A percentile compares a stretch with the other conserved stretches of the same genome.
Evolutionary conservation across 53 echinoderm and acorn worm species (phyloP).

Genomic region (Echinometra lucunter): DNA sequence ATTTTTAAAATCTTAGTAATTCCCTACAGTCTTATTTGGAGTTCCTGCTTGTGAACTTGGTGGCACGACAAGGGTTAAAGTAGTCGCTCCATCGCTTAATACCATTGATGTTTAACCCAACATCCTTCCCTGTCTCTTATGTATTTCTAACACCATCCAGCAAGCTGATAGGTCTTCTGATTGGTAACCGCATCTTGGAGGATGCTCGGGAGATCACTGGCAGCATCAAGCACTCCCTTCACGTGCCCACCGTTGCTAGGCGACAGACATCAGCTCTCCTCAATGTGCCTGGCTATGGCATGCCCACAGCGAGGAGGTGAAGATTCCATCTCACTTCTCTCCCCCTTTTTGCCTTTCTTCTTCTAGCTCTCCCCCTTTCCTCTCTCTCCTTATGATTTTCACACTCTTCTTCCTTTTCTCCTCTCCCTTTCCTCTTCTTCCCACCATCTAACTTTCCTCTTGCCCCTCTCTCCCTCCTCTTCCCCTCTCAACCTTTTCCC

Average conservation of each 20-base stretch:
- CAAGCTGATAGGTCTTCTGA: conserved; percentile 85
- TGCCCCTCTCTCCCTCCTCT: not conserved
- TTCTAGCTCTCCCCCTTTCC: not conserved
- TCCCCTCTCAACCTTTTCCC: not conserved
- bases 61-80: not conserved
- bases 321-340: not conserved
- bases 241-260: conserved; percentile 84
- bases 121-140: not conserved
- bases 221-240: conserved; percentile 88
- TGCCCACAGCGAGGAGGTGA: conserved; percentile 79
- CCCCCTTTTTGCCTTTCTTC: not conserved
- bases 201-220: conserved; percentile 95
- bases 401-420: not conserved
- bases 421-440: not conserved
- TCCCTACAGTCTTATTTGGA: not conserved
- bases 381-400: not conserved
- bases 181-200: conserved; percentile 92
- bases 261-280: conserved; percentile 79
- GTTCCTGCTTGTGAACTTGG: not conserved
- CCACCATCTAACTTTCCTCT: not conserved
- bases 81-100: not conserved
- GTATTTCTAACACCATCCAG: conserved; percentile 66
- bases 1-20: not conserved
- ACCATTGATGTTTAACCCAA: conserved; percentile 42
- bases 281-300: conserved; percentile 75